Evolutionary conservation across 2,888 invertebrate species (phyloP).

Genomic region (Amblyteles armatorius): DNA sequence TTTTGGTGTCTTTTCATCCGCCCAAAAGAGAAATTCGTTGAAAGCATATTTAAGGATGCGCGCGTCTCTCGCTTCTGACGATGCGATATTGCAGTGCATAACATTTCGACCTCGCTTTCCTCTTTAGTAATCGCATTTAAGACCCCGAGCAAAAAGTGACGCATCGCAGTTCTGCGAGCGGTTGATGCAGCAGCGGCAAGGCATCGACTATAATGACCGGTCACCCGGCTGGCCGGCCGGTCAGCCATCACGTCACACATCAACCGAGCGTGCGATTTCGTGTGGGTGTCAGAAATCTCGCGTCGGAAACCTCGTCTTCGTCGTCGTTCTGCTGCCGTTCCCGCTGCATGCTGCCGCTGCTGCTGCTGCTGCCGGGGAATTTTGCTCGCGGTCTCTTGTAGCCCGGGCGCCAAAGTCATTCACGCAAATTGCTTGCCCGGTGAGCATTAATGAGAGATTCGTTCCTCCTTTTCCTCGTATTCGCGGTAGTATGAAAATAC

Average conservation of each 20-base stretch:
- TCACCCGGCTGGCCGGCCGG: conserved; percentile 70
- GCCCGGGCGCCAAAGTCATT: conserved; percentile 74
- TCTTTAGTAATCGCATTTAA: conserved; percentile 65
- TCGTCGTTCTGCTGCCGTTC: conserved; percentile 55
- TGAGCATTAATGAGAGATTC: conserved; percentile 78
- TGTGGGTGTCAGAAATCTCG: conserved; percentile 74
- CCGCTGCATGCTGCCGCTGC: conserved; percentile 51
- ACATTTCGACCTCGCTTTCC: conserved; percentile 56
- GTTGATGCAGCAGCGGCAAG: conserved; percentile 42
- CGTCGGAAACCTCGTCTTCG: conserved; percentile 56
- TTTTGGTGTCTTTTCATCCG: conserved; percentile 9
- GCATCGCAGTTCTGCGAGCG: conserved; percentile 48
- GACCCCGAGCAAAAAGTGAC: conserved; percentile 54
- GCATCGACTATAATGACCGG: conserved; percentile 76
- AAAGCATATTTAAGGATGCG: conserved; percentile 54
- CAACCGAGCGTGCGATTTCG: conserved; percentile 57
- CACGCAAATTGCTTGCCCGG: conserved; percentile 78
- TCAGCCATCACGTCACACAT: conserved; percentile 60
- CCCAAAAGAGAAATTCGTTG: conserved; percentile 54
- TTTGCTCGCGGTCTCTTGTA: conserved; percentile 53
- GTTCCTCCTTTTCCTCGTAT: conserved; percentile 62
- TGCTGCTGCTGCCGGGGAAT: conserved; percentile 42
- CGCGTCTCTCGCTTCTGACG: conserved; percentile 39
- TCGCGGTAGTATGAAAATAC: conserved; percentile 24
- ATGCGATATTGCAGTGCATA: conserved; percentile 16